phyloP scores from a whole-genome alignment of 1,140 invertebrate genomes.

The Scaptomyza montana region DNA sequence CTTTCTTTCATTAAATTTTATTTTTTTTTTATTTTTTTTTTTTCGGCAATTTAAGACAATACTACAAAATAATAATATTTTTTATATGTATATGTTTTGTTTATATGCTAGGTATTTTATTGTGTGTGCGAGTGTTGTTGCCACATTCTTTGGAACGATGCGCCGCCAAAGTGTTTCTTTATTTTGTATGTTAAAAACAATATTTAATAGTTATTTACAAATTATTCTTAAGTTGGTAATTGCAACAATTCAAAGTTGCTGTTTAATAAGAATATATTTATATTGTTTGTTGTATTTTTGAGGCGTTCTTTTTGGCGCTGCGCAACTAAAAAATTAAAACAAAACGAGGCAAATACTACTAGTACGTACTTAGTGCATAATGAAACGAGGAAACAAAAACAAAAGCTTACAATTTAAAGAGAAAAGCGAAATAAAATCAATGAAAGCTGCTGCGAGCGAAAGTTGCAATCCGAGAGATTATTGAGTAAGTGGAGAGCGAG shows the following conservation, averaged over 20 bases:
- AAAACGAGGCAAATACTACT: constrained; percentile 20
- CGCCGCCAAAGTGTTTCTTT: constrained; percentile 30
- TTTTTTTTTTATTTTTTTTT: background rate
- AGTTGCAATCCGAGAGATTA: constrained; percentile 18
- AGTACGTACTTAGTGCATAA: background rate
- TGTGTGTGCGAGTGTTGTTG: background rate
- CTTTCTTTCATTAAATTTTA: background rate
- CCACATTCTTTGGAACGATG: constrained; percentile 47
- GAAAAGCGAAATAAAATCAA: constrained; percentile 40
- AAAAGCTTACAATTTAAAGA: constrained; percentile 35
- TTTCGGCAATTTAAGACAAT: constrained; percentile 21
- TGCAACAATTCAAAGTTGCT: background rate
- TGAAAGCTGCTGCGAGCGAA: constrained; percentile 45
- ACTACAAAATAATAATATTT: constrained; percentile 14
- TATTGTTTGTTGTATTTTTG: constrained; percentile 1
- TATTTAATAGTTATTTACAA: constrained; percentile 38
- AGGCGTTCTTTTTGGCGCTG: constrained; percentile 34
- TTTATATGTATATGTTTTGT: background rate
- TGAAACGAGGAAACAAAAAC: constrained; percentile 2
- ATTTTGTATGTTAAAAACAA: constrained; percentile 37
- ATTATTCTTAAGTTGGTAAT: constrained; percentile 30
- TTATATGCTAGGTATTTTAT: constrained; percentile 18
- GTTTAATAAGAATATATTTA: background rate
- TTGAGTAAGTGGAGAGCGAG: background rate
- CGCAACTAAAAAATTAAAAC: constrained; percentile 36